Base-by-base conservation (phyloP, 1,140 invertebrate species). In the Maconellicoccus hirsutus region DNA sequence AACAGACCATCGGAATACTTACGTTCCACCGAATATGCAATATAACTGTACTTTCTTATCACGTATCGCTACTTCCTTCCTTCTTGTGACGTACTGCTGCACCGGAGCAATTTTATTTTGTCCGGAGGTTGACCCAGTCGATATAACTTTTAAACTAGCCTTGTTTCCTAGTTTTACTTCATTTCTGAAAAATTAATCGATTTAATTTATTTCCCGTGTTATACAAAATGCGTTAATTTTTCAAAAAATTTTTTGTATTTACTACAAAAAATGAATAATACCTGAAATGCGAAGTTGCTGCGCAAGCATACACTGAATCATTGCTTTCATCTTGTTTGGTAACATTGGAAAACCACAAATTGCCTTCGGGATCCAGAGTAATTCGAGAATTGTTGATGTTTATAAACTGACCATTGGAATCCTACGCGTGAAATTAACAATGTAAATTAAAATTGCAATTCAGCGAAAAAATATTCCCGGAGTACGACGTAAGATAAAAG, bases 291-390 rank as follows among this genome's bases (percentile, higher is more conserved):
- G 92, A 94, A 39, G 91, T 90, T 0, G 92, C 93, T 3, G 92
- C 89, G 76, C 94, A 97, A 61, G 90, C 90, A 77, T 97, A 97
- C 71, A 86, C 86, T 78, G 88, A 92, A 75, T 94, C 87, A 14
- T 87, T 84, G 70, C 88, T 90, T 7, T 86, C 86, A 79, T 97
- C 94, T n/a, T 84, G 77, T 71, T 86, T 84, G 0, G 93, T 96
- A 4, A 97, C 89, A 81, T 96, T 96, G 25, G 92, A 93, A 80
- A 96, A 96, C 89, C 92, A 95, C 0, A 97, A 81, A 75, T 90
- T 93, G 39, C 94, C 94, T 81, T 96, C 93, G 0, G 93, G 93
- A 80, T 96, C 94, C 16, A 96, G 82, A 2, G 93, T 96, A 86
- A 96, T 94, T 71, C 94, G 84, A 0, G 92, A 93, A 76, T 91